Base-by-base conservation (phyloP, 2,113 vertebrate species). In the human (Homo sapiens) region DNA sequence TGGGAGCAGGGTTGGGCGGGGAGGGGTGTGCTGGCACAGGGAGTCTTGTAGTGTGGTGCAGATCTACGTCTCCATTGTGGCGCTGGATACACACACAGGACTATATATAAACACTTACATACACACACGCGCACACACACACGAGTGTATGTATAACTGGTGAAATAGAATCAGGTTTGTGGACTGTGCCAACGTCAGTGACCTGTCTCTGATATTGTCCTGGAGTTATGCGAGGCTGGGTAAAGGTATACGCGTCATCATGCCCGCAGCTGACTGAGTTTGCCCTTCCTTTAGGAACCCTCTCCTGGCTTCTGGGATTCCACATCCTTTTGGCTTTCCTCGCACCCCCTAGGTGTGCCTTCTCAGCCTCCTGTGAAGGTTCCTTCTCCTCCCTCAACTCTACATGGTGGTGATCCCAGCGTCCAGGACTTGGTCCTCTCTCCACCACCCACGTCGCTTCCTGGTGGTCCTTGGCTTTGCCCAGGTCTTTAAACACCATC, bases 231-330 rank as follows among this genome's bases (percentile, higher is more conserved):
- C 3, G 22, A 12, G 25, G 32, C 4, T 1, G 1, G 10, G 20
- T 10, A 30, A 43, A 50, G 22, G 52, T 18, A 23, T 16, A 11
- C 6, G 0, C 5, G 11, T 78, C 43, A 38, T 1, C 25, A 3
- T 6, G 8, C 9, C 57, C 55, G 8, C 1, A 27, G 50, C 76
- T 32, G 20, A 57, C 61, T 61, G 59, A 12, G 25, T 64, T 30
- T 30, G 32, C 32, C 45, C 20, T 70, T 83, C 66, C 64, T 70
- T 55, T 14, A 16, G 61, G 25, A 38, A 25, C 61, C 22, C 16
- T 8, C 35, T 18, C 45, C 75, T 5, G 30, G 88, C 72, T 75
- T 55, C 87, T 27, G 57, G 48, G 23, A 22, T 2, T 52, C 76
- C 4, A 11, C 50, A 10, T 3, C 50, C 9, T 40, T n/a, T 76